Evolutionary conservation across 2,113 vertebrate species (phyloP).

Genomic region (Varanus salvator): DNA sequence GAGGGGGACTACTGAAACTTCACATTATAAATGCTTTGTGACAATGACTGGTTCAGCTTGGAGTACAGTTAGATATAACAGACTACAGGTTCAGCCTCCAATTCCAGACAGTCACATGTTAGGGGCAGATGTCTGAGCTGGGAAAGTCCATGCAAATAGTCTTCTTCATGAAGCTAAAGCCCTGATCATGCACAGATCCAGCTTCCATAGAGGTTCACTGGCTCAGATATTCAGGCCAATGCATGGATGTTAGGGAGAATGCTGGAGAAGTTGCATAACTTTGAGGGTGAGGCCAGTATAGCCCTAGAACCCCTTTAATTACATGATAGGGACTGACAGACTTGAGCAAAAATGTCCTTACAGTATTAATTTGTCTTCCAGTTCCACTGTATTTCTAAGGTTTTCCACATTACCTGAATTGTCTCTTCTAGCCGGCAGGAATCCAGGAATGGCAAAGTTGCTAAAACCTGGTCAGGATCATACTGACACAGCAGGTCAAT

Average conservation of each 20-base stretch:
- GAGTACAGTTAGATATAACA: neutral
- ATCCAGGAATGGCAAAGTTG: conserved; percentile 86
- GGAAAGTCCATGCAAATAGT: neutral
- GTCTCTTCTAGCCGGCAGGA: conserved; percentile 91
- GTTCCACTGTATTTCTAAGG: neutral
- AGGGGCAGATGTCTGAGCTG: neutral
- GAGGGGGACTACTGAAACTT: neutral
- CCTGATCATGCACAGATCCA: neutral
- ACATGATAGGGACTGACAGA: neutral
- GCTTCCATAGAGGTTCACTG: neutral
- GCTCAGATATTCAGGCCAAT: neutral
- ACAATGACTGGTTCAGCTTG: neutral
- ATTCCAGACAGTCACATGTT: neutral
- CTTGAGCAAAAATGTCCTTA: neutral
- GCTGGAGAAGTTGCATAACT: neutral
- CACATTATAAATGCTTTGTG: neutral
- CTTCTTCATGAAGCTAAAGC: neutral
- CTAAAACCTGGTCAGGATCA: conserved; percentile 81
- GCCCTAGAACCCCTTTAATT: neutral
- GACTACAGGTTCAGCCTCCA: neutral
- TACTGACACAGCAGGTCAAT: conserved; percentile 88
- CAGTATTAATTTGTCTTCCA: neutral
- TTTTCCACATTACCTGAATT: conserved; percentile 81
- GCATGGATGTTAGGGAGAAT: neutral
- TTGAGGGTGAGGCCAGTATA: neutral